Evolutionary conservation across 53 echinoderm and acorn worm genomes (phyloP).

Genomic region (Stichopus horrens): DNA sequence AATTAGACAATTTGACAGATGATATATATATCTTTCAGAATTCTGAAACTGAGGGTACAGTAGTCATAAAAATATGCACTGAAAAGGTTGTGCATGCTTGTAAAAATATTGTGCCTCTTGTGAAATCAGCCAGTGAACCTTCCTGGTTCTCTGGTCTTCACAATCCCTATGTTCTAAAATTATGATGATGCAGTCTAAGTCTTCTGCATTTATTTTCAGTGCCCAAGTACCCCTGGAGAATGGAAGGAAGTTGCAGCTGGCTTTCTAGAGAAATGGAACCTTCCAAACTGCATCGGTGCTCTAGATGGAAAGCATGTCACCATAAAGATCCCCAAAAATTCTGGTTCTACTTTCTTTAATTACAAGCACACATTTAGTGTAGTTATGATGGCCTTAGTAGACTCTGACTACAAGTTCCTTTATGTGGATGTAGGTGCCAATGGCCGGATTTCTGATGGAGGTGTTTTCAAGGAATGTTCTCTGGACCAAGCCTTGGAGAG

Average conservation of each 20-base stretch:
- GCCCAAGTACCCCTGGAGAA: background rate
- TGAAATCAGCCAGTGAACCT: background rate
- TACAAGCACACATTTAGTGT: no score
- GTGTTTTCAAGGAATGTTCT: background rate
- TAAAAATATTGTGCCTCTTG: no score
- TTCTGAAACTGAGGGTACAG: no score
- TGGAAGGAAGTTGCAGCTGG: conserved; percentile 13
- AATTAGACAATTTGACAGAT: no score
- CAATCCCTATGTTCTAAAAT: background rate
- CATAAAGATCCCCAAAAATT: background rate
- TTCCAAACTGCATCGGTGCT: background rate
- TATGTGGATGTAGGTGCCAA: no score
- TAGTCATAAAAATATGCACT: no score
- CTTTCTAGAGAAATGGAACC: conserved; percentile 15
- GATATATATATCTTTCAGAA: no score
- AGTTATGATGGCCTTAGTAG: no score
- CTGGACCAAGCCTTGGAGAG: background rate
- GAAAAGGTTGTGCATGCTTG: no score
- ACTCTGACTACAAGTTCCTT: no score
- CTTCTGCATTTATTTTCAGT: background rate
- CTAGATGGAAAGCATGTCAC: background rate
- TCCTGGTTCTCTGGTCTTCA: conserved; percentile 7
- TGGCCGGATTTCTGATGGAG: no score
- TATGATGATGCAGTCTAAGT: background rate
- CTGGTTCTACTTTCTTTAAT: background rate